A percentile compares a stretch with the other conserved stretches of the same genome.
Conservation (phyloP, 2,888 invertebrate genomes). For the Emesis furor region DNA sequence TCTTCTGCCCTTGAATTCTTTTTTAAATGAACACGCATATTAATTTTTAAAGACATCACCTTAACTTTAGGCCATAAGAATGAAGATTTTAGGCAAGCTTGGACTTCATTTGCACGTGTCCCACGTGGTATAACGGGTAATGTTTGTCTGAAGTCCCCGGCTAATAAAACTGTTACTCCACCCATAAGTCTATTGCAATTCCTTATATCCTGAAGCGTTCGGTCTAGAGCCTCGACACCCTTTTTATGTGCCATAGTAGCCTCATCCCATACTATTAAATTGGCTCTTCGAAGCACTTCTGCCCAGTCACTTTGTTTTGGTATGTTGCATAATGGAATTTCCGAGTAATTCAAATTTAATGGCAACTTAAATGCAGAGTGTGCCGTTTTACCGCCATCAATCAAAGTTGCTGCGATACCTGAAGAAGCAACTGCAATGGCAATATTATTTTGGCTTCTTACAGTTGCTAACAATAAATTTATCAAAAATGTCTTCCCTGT, state of each 20-base stretch:
- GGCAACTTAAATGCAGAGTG: constrained; percentile 58
- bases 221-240: constrained; percentile 55
- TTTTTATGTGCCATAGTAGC: constrained; percentile 62
- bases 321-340: constrained; percentile 65
- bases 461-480: constrained; percentile 51
- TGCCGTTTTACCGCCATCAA: constrained; percentile 7
- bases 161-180: constrained; percentile 59
- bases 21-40: too few species aligned
- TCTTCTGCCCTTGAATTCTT: too few species aligned
- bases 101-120: too few species aligned
- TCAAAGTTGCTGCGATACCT: constrained; percentile 22
- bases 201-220: constrained; percentile 36
- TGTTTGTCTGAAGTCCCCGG: constrained; percentile 69
- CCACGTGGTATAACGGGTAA: constrained; percentile 48
- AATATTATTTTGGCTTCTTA: constrained; percentile 51
- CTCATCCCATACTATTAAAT: constrained; percentile 59
- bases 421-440: constrained; percentile 58
- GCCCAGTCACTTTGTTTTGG: constrained; percentile 63
- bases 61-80: too few species aligned
- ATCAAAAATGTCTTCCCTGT: constrained; percentile 60
- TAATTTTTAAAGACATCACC: too few species aligned
- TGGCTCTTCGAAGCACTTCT: constrained; percentile 52
- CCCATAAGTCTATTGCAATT: constrained; percentile 60
- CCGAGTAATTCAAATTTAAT: constrained; percentile 58
- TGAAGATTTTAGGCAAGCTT: too few species aligned